These are phyloP conservation scores for Petrolisthes manimaculis DNA, from an alignment of 2,888 invertebrate species.

Conservation along the genomic window DNA sequence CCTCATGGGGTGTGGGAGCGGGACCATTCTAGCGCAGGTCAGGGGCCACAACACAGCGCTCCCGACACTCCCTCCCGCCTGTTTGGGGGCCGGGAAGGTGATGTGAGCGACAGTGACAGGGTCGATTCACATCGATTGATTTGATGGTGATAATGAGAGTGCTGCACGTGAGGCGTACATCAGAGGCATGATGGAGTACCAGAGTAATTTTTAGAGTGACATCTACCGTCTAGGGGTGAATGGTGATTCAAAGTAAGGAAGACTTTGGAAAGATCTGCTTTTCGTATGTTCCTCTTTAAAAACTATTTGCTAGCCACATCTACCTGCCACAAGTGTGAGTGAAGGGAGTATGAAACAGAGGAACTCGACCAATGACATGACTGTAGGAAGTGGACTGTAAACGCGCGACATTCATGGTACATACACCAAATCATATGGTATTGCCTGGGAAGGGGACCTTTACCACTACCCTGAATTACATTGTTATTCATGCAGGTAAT, in stretches of 20 bases:
- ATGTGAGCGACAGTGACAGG: constrained; percentile 25
- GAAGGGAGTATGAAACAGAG: not conserved
- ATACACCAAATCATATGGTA: not conserved
- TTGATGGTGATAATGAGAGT: constrained; percentile 27
- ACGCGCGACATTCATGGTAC: not conserved
- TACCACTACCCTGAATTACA: not conserved
- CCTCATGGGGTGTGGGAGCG: constrained; percentile 1
- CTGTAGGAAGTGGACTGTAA: not conserved
- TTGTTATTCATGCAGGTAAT: not conserved
- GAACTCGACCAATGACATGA: not conserved
- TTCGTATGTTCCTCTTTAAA: constrained; percentile 14
- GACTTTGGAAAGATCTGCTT: not conserved
- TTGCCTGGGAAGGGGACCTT: not conserved
- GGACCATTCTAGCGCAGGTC: constrained; percentile 18
- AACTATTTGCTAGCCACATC: not conserved
- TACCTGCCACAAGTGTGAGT: not conserved
- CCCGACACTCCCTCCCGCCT: not conserved
- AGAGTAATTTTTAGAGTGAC: not conserved
- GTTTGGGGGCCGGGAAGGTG: not conserved
- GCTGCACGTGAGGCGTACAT: constrained; percentile 18
- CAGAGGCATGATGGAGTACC: not conserved
- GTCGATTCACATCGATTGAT: constrained; percentile 39
- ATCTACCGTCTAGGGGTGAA: not conserved
- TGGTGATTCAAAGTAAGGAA: not conserved
- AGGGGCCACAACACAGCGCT: not conserved